These are phyloP conservation scores for Axis porcinus DNA, from an alignment of 2,113 vertebrate species.

Conservation along the genomic window DNA sequence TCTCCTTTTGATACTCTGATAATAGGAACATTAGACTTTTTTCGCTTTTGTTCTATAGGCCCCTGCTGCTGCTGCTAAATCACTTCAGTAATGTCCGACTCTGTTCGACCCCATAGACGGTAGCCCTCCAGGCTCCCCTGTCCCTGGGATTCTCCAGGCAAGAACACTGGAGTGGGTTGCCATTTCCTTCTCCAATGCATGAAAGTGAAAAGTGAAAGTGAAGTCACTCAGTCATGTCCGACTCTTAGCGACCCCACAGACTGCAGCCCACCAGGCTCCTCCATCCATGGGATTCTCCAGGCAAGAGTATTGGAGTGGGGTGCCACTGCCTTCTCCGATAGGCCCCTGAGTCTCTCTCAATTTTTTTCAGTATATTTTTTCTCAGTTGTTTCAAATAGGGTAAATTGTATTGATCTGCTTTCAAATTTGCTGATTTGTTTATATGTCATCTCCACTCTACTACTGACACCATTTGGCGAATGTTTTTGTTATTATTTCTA, in stretches of 20 bases:
- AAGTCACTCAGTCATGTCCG: accelerated
- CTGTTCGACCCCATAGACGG: accelerated
- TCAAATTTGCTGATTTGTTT: neutral
- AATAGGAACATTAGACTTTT: neutral
- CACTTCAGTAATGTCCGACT: accelerated
- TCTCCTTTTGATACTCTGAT: neutral
- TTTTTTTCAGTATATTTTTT: neutral
- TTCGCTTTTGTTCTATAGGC: neutral
- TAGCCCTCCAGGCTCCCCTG: neutral
- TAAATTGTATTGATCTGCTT: neutral
- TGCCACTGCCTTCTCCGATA: neutral
- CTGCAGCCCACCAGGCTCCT: too few relatives aligned
- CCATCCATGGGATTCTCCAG: neutral
- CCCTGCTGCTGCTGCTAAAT: neutral
- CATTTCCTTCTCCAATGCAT: neutral
- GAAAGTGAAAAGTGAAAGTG: neutral
- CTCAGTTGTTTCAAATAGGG: neutral
- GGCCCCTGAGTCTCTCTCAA: neutral
- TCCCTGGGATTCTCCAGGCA: neutral
- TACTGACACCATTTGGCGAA: neutral
- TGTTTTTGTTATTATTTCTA: neutral
- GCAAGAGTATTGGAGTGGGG: neutral
- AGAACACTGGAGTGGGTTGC: neutral
- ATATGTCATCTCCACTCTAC: neutral
- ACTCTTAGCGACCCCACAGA: neutral